phyloP scores from a whole-genome alignment of 2,888 invertebrate genomes.

The Unio delphinus region DNA sequence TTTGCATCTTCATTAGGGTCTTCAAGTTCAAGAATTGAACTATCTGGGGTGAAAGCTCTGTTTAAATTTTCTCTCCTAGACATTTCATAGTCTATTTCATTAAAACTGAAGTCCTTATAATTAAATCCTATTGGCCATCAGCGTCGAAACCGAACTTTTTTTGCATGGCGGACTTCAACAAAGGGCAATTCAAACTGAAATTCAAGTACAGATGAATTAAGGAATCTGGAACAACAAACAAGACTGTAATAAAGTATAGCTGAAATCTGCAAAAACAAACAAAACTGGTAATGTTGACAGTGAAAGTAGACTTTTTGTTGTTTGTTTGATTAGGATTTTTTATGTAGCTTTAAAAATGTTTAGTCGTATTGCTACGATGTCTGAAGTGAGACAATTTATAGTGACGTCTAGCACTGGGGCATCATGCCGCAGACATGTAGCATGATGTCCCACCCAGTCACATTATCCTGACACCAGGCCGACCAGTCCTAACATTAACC shows the following conservation, averaged over 20 bases:
- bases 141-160: conserved; percentile 61
- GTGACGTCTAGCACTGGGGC: too few species aligned
- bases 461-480: too few species aligned
- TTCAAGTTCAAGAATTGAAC: conserved; percentile 42
- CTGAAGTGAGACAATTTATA: too few species aligned
- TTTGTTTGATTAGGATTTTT: too few species aligned
- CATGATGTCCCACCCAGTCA: too few species aligned
- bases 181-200: conserved; percentile 68
- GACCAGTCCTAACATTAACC: too few species aligned
- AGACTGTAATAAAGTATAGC: background rate
- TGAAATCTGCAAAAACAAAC: background rate
- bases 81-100: conserved; percentile 64
- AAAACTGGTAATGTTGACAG: background rate
- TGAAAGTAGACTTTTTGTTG: too few species aligned
- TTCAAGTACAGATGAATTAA: background rate
- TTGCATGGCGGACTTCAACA: conserved; percentile 57
- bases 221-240: background rate
- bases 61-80: conserved; percentile 28
- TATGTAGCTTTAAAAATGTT: too few species aligned
- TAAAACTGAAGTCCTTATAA: conserved; percentile 58
- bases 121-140: conserved; percentile 61
- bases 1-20: conserved; percentile 35
- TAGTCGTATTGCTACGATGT: too few species aligned
- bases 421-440: too few species aligned
- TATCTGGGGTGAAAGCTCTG: conserved; percentile 20